Evolutionary conservation across 2,113 vertebrate genomes (phyloP).

Genomic region (Pteropus alecto): DNA sequence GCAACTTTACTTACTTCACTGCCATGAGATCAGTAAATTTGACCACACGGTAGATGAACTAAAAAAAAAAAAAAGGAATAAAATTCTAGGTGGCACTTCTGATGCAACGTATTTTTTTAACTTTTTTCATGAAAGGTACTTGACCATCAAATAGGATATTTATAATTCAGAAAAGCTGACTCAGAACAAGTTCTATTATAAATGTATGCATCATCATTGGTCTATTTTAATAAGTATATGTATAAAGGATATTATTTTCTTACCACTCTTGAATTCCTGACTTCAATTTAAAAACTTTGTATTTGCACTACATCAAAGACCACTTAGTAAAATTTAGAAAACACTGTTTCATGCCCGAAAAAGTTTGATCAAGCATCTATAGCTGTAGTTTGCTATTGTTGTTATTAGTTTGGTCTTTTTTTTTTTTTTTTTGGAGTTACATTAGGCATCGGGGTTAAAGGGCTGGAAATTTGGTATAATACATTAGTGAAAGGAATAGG

Average conservation of each 20-base stretch:
- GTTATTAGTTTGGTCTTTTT: neutral
- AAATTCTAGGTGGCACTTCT: neutral
- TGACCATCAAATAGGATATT: constrained; percentile 10
- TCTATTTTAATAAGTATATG: neutral
- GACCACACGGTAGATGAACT: neutral
- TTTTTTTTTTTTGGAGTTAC: neutral
- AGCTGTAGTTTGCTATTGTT: neutral
- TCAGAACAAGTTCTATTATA: neutral
- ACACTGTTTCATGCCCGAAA: neutral
- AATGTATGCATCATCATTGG: neutral
- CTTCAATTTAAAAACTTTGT: neutral
- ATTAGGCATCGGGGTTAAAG: neutral
- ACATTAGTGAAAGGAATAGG: neutral
- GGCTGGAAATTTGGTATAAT: neutral
- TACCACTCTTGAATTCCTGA: neutral
- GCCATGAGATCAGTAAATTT: neutral
- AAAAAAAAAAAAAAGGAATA: neutral
- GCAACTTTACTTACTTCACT: neutral
- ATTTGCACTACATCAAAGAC: neutral
- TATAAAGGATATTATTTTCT: neutral
- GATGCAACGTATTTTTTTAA: neutral
- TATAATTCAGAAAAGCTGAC: constrained; percentile 22
- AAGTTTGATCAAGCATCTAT: neutral
- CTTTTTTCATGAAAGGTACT: neutral
- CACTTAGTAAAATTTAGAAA: neutral